phyloP scores from a whole-genome alignment of 2,888 invertebrate species.

The Meteorus colon region DNA sequence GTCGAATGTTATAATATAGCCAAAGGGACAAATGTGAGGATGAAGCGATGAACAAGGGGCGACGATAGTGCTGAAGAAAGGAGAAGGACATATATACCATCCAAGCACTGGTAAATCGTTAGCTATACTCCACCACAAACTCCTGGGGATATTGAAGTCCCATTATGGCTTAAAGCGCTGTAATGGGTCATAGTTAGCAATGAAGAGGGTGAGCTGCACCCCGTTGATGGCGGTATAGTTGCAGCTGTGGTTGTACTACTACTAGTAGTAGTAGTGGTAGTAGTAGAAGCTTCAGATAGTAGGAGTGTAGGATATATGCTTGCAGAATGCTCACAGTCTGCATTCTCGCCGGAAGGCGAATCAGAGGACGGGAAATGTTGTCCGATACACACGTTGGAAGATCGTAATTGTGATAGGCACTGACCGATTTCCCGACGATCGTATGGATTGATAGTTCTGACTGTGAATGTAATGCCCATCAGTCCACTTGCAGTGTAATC shows the following conservation, averaged over 20 bases:
- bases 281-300: not conserved
- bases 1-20: not conserved
- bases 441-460: not conserved
- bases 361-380: conserved; percentile 36
- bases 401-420: conserved; percentile 40
- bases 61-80: not conserved
- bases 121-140: conserved; percentile 51
- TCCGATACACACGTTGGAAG: conserved; percentile 34
- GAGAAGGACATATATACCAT: not conserved
- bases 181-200: conserved; percentile 54
- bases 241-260: not conserved
- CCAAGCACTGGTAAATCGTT: conserved; percentile 41
- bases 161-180: conserved; percentile 53
- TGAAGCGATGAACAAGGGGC: not conserved
- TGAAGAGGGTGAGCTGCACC: conserved; percentile 35
- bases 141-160: conserved; percentile 58
- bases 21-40: conserved; percentile 36
- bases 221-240: not conserved
- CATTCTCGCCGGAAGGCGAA: conserved; percentile 28
- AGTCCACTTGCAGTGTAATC: not conserved
- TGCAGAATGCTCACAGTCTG: conserved; percentile 12
- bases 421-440: conserved; percentile 21
- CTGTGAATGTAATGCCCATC: not conserved
- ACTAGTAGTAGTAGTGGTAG: not conserved
- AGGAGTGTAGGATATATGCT: not conserved